Evolutionary conservation across 2,797 vertebrate species (phyloP), one percentile per base, ranked within the genome.

Genomic region (Neostethus bicornis): DNA sequence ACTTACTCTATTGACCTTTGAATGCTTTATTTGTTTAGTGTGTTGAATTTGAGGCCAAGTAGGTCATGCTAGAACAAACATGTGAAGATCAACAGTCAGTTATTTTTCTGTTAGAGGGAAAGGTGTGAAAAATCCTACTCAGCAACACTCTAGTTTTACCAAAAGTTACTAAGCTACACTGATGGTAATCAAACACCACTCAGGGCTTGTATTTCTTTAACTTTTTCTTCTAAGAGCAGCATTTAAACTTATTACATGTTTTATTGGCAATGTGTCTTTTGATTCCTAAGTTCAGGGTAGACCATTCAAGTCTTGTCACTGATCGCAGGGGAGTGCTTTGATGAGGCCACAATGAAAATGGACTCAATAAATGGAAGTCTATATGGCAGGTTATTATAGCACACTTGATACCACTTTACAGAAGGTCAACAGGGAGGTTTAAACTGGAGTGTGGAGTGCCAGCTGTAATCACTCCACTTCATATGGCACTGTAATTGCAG

Each of bases 341-440:
- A 68, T 56, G 29, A 51, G 59, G 65, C 61, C 17, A 14, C 4
- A 17, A 61, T 74, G 66, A 78, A 83, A 73, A 65, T 60, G 73
- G 75, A 84, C 75, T 79, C 66, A 70, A 82, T 83, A 79, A 82
- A 81, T 73, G 70, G 48, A 81, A 67, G 67, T 72, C 72, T 87
- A 81, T 87, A 85, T 77, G 62, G 78, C 59, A 55, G 75, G 78
- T 84, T 85, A 78, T 87, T 81, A 84, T 54, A 60, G 70, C 76
- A 60, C 71, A 42, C 80, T 80, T 81, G 80, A 85, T 84, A 83
- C 68, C 80, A 84, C 87, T 85, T 79, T 67, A 61, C 58, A 60
- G 76, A 87, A 87, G 79, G 87, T 87, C 79, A 87, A 82, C 77
- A 74, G 65, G 66, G 51, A 49, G 77, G 70, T 81, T 85, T 75